These are phyloP conservation scores for Mus spicilegus DNA, from an alignment of 2,113 vertebrate species.

Conservation along the genomic window DNA sequence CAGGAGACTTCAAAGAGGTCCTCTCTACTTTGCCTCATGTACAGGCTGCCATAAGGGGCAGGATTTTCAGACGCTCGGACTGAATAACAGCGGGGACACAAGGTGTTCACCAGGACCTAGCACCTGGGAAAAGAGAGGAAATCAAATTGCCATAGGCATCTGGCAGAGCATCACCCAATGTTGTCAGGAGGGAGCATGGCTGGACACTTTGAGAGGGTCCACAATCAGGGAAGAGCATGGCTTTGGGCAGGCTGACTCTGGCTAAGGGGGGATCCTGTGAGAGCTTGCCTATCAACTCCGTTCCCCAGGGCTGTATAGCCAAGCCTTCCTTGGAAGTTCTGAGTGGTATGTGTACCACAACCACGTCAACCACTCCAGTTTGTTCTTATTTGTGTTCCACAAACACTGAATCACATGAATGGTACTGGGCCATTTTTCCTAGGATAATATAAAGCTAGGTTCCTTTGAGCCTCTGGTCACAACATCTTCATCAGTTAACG, in stretches of 20 bases:
- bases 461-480: background rate
- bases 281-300: background rate
- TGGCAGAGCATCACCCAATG: accelerated
- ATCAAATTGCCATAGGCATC: accelerated
- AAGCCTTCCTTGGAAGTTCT: background rate
- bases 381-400: background rate
- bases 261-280: background rate
- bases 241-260: background rate
- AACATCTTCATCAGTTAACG: background rate
- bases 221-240: background rate
- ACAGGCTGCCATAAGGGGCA: background rate
- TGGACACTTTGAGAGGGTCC: background rate
- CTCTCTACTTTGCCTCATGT: background rate
- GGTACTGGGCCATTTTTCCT: background rate
- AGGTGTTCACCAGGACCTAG: background rate
- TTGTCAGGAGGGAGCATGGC: accelerated
- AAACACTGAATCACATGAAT: too few species aligned
- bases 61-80: background rate
- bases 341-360: accelerated
- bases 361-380: background rate
- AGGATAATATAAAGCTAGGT: background rate
- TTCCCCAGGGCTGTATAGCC: too few species aligned
- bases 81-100: background rate
- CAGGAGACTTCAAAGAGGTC: background rate
- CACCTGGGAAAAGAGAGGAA: background rate